Conservation (phyloP, 2,888 invertebrate genomes). For the Cabera pusaria region DNA sequence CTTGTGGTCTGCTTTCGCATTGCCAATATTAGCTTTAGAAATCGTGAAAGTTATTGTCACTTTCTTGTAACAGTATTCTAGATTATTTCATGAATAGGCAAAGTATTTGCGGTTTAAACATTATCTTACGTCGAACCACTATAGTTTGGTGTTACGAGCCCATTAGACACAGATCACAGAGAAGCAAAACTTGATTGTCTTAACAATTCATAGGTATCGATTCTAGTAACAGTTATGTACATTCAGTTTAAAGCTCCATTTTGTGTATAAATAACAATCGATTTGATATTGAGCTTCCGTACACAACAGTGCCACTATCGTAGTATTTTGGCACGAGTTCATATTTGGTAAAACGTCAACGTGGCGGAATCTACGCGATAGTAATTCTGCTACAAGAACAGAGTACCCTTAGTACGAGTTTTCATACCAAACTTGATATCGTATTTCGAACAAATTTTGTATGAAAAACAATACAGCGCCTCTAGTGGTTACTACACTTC, state of each 20-base stretch:
- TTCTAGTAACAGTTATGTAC: slow-evolving; percentile 9
- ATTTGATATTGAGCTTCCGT: slow-evolving; percentile 12
- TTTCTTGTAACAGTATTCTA: slow-evolving; percentile 30
- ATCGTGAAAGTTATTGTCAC: slow-evolving; percentile 32
- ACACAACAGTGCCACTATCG: slow-evolving; percentile 11
- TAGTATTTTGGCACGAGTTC: slow-evolving; percentile 22
- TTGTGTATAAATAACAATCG: slow-evolving; percentile 7
- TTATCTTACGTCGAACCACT: slow-evolving; percentile 2
- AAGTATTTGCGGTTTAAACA: slow-evolving; percentile 15
- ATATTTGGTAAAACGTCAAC: slow-evolving; percentile 19
- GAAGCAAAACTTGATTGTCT: slow-evolving; percentile 2
- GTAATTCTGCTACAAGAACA: slow-evolving; percentile 23
- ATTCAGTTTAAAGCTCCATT: slow-evolving; percentile 2
- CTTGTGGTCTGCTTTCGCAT: slow-evolving; percentile 30
- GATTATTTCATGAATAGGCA: slow-evolving; percentile 26
- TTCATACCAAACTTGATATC: too few relatives aligned
- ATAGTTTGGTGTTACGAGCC: slow-evolving; percentile 4
- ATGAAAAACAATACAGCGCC: too few relatives aligned
- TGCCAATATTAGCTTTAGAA: slow-evolving; percentile 30
- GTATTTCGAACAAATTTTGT: too few relatives aligned
- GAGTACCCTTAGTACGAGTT: too few relatives aligned
- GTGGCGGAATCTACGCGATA: slow-evolving; percentile 3
- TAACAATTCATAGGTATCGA: slow-evolving; percentile 7
- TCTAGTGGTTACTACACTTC: too few relatives aligned
- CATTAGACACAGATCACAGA: slow-evolving; percentile 1